Evolutionary conservation across 2,888 invertebrate species (phyloP).

Genomic region (Mycalesis mineus): DNA sequence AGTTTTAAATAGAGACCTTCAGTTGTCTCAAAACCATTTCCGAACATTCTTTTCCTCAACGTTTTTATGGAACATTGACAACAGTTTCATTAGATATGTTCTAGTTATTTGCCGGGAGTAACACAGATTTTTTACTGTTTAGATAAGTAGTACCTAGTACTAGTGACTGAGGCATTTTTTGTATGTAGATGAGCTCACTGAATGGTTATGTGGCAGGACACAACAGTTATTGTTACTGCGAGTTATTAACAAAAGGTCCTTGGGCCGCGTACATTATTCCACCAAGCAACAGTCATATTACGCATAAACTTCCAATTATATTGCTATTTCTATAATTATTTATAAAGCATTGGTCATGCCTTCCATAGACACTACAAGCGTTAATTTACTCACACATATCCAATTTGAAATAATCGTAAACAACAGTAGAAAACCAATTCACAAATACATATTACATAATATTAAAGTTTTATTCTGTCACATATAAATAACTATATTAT

Average conservation of each 20-base stretch:
- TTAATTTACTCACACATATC: conserved; percentile 69
- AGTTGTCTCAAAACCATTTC: too few relatives aligned
- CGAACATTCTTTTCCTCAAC: too few relatives aligned
- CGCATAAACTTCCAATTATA: conserved; percentile 50
- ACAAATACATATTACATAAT: conserved; percentile 31
- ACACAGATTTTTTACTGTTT: conserved; percentile 5
- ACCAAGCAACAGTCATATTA: conserved; percentile 58
- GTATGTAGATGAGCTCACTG: conserved; percentile 22
- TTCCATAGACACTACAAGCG: conserved; percentile 72
- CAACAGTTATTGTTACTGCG: conserved; percentile 2
- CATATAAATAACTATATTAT: not conserved
- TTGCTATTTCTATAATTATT: conserved; percentile 51
- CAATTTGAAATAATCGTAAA: conserved; percentile 51
- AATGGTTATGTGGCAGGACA: conserved; percentile 50
- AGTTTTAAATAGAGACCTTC: too few relatives aligned
- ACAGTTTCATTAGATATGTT: too few relatives aligned
- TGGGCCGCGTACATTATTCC: conserved; percentile 49
- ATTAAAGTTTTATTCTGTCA: conserved; percentile 4
- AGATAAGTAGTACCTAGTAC: too few relatives aligned
- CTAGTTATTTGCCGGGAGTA: not conserved
- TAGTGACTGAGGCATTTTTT: too few relatives aligned
- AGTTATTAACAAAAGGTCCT: conserved; percentile 33
- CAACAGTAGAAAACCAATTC: conserved; percentile 33
- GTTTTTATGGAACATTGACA: too few relatives aligned
- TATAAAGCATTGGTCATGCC: conserved; percentile 64